A percentile compares a stretch with the other conserved stretches of the same genome.
Conservation (phyloP, 1,140 invertebrate species). For the Ridgeia piscesae region DNA sequence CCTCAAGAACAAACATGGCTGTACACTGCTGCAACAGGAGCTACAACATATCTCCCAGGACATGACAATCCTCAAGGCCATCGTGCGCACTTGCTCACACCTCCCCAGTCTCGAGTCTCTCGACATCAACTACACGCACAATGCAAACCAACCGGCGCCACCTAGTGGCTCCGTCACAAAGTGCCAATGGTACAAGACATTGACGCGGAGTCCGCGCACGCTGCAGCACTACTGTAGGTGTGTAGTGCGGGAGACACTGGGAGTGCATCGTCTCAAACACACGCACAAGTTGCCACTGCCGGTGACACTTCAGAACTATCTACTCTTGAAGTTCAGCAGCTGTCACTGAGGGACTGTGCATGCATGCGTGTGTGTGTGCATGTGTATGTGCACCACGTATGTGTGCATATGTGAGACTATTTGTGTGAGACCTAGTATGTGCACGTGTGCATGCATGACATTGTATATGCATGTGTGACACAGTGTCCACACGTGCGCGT, state of each 20-base stretch:
- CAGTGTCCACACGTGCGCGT: background rate
- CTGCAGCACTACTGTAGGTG: conserved; percentile 51
- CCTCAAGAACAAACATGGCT: conserved; percentile 42
- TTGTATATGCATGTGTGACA: background rate
- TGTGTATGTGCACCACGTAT: background rate
- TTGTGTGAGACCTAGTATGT: no score
- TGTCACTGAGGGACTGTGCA: background rate
- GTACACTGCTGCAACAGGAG: conserved; percentile 44
- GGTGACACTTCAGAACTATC: conserved; percentile 40
- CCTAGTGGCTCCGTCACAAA: conserved; percentile 25
- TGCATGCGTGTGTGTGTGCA: background rate
- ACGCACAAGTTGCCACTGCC: conserved; percentile 44
- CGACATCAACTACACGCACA: conserved; percentile 18
- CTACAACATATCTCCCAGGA: conserved; percentile 35
- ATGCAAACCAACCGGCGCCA: background rate
- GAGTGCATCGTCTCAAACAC: conserved; percentile 37
- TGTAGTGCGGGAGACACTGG: conserved; percentile 41
- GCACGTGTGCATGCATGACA: no score
- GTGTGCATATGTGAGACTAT: background rate
- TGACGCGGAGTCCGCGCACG: conserved; percentile 34
- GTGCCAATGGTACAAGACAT: conserved; percentile 33
- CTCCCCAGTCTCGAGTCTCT: conserved; percentile 41
- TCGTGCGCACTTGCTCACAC: conserved; percentile 37
- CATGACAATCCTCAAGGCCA: conserved; percentile 43
- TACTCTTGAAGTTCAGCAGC: conserved; percentile 37